Evolutionary conservation across 2,797 vertebrate species (phyloP), one percentile per base, ranked within the genome.

Genomic region (Centropyge bicolor): DNA sequence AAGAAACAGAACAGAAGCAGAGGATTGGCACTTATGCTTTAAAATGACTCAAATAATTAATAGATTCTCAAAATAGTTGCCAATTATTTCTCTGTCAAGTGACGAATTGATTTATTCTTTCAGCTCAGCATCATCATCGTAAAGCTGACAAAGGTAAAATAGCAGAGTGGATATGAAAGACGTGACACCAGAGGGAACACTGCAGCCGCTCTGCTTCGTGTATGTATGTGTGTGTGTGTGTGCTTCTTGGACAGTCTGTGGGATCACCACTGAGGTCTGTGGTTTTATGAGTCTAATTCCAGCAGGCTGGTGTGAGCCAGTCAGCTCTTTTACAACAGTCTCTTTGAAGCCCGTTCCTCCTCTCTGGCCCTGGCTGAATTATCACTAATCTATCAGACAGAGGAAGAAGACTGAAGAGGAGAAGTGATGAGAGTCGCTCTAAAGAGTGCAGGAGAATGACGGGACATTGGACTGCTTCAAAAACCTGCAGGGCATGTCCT

Each of bases 361-460:
- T 61, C 35, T 56, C 56, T 48, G 40, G 17, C 38, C n/a, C 27
- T 38, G 43, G 22, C 14, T 64, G 72, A 83, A 65, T 54, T 27
- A 68, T 63, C 67, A 62, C 49, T 57, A 54, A 76, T 61, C 62
- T 72, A 68, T 60, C 17, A 80, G 51, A 46, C 36, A 20, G 22
- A 66, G 40, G 20, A 64, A 40, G 40, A 60, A 40, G 40, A 60
- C 41, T 24, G 38, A 49, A 40, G 48, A 49, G 57, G 49, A 35
- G 43, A 54, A 35, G 59, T 1, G 11, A 27, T 45, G 35, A 43
- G 49, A 52, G 49, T 10, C 1, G 7, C 38, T 74, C 1, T 24
- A 5, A 54, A 52, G 22, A 51, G 20, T 9, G 43, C 40, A 71
- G 61, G 6, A 61, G 16, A 22, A 55, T 55, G 24, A 48, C 24